These are phyloP conservation scores for Candidula unifasciata DNA, from an alignment of 2,888 invertebrate species.

Conservation along the genomic window DNA sequence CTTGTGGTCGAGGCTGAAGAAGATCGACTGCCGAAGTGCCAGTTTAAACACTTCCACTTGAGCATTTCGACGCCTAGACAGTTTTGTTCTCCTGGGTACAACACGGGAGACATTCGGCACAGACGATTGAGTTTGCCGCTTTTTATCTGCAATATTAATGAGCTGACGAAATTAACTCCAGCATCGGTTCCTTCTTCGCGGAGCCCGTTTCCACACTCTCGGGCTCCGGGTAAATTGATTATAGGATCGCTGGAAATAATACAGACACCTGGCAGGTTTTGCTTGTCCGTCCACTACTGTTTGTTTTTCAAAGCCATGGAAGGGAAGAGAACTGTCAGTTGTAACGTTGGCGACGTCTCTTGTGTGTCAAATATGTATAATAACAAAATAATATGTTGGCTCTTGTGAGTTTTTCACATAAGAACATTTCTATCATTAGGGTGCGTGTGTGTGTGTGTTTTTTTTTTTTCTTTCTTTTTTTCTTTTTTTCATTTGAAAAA, in stretches of 20 bases:
- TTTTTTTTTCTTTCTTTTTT: too few relatives aligned
- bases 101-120: slow-evolving; percentile 24
- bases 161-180: slow-evolving; percentile 44
- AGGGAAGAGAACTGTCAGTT: background rate
- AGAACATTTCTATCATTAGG: too few relatives aligned
- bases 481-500: too few relatives aligned
- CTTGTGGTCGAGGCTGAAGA: background rate
- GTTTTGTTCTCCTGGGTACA: slow-evolving; percentile 24
- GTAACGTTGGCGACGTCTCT: too few relatives aligned
- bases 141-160: slow-evolving; percentile 50
- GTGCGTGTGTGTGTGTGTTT: too few relatives aligned
- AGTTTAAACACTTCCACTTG: background rate
- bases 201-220: slow-evolving; percentile 47
- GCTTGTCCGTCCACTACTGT: background rate
- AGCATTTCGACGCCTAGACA: background rate
- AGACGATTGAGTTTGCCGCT: slow-evolving; percentile 46
- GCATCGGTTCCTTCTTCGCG: slow-evolving; percentile 32
- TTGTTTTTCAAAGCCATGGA: background rate
- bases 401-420: too few relatives aligned
- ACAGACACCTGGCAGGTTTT: slow-evolving; percentile 46
- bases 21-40: background rate
- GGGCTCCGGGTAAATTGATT: slow-evolving; percentile 46
- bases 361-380: too few relatives aligned
- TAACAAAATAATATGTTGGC: too few relatives aligned
- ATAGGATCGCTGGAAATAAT: slow-evolving; percentile 45